phyloP scores from a whole-genome alignment of 2,888 invertebrate species.

The Elegia similella region DNA sequence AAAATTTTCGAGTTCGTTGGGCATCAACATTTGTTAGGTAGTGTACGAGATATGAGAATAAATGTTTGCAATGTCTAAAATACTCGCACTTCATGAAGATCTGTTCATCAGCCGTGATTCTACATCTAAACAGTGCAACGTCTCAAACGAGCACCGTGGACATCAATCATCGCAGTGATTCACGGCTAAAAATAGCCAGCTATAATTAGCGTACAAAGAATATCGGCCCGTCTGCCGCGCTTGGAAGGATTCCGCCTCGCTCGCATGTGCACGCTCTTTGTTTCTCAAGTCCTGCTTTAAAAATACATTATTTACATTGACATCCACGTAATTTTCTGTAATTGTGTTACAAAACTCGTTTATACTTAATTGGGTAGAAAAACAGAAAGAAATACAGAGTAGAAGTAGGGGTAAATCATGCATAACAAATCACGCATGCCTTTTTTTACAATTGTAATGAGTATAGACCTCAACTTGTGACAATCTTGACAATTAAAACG shows the following conservation, averaged over 20 bases:
- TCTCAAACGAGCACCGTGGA: not conserved
- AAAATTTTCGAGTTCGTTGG: no score
- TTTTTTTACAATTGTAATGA: no score
- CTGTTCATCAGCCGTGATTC: not conserved
- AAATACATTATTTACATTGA: not conserved
- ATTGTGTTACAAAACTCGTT: no score
- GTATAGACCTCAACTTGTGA: no score
- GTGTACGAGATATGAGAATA: no score
- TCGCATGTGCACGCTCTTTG: not conserved
- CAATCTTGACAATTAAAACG: no score
- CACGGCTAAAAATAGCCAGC: constrained; percentile 59
- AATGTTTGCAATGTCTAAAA: not conserved
- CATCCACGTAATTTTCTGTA: not conserved
- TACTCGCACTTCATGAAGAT: not conserved
- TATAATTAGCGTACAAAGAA: constrained; percentile 71
- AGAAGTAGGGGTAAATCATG: no score
- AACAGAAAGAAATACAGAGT: no score
- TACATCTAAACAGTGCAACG: not conserved
- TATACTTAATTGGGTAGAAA: no score
- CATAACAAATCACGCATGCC: no score
- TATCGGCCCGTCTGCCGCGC: constrained; percentile 20
- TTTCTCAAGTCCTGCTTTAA: not conserved
- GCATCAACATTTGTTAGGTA: no score
- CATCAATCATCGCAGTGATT: constrained; percentile 56
- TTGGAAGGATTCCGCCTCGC: not conserved